Conservation (phyloP, 2,113 vertebrate species). For the Micronycteris hirsuta region DNA sequence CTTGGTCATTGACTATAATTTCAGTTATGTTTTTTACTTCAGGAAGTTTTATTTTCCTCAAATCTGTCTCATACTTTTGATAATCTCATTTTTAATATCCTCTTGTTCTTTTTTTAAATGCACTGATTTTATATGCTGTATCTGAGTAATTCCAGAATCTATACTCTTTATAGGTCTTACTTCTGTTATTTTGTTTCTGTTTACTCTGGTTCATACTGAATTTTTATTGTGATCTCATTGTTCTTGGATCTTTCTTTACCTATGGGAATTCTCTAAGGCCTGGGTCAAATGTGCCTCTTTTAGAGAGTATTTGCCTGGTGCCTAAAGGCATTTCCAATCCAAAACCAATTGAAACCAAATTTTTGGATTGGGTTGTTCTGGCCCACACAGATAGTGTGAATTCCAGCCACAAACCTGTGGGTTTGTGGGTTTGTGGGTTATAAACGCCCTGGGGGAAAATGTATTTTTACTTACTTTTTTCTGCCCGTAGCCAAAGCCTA, state of each 20-base stretch:
- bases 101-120: conserved; percentile 25
- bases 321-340: neutral
- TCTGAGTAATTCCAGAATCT: conserved; percentile 1
- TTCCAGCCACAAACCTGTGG: conserved; percentile 34
- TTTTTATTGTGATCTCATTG: conserved; percentile 40
- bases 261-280: neutral
- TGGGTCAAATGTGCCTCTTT: conserved; percentile 25
- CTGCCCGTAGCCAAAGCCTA: neutral
- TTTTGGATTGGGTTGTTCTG: conserved; percentile 46
- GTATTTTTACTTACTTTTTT: conserved; percentile 49
- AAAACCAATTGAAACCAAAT: conserved; percentile 44
- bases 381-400: conserved; percentile 52
- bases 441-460: conserved; percentile 3
- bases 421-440: conserved; percentile 47
- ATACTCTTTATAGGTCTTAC: neutral
- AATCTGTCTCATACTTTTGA: neutral
- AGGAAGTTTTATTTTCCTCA: neutral
- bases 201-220: neutral
- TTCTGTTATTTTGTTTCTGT: conserved; percentile 11
- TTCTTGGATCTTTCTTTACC: conserved; percentile 17
- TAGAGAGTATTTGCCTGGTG: conserved; percentile 19
- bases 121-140: conserved; percentile 22
- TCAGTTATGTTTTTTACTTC: conserved; percentile 5
- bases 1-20: neutral
- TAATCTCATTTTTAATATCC: neutral